Evolutionary conservation across 1,140 invertebrate genomes (phyloP), one percentile per base, ranked within the genome.

Genomic region (Macrotrachela quadricornifera): DNA sequence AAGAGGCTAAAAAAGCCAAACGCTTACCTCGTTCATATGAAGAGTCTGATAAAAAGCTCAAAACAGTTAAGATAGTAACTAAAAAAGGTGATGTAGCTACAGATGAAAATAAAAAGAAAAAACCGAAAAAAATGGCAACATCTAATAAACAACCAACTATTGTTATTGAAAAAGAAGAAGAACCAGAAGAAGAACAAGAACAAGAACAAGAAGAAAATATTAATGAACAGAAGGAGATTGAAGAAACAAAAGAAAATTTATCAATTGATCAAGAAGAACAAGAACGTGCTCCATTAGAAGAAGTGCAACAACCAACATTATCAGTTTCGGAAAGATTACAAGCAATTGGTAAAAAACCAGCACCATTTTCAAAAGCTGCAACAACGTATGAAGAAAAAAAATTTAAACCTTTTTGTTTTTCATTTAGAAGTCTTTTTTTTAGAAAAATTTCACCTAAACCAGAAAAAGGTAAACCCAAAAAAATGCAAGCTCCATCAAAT

Each of bases 401-500:
- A 55, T 55, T 50, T 49, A n/a, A 15, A 6, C 18, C 1, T 14
- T 15, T 10, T 4, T 43, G 16, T 18, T n/a, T 48, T 48, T 30
- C 8, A n/a, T n/a, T n/a, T n/a, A n/a, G n/a, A n/a, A n/a, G n/a
- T 30, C 21, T 4, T 4, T 4, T 30, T 30, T 30, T 30, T 30
- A 53, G 15, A 36, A 38, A 39, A 30, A 14, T 37, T 4, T 53
- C 51, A 14, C 51, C 51, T 4, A 21, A 47, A 47, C 15, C n/a
- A 11, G 75, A 72, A 59, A 74, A 81, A 58, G 81, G 80, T 1
- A 96, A 95, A 63, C 82, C 80, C 0, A 76, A 85, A 42, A 77
- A 83, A 13, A 95, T 90, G 90, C 85, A 86, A 57, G 65, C 84
- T 21, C 77, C 79, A 8, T 81, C 78, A 59, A 79, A 83, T 65